These are phyloP conservation scores for Salvelinus alpinus DNA, from an alignment of 2,113 vertebrate genomes.

Conservation along the genomic window DNA sequence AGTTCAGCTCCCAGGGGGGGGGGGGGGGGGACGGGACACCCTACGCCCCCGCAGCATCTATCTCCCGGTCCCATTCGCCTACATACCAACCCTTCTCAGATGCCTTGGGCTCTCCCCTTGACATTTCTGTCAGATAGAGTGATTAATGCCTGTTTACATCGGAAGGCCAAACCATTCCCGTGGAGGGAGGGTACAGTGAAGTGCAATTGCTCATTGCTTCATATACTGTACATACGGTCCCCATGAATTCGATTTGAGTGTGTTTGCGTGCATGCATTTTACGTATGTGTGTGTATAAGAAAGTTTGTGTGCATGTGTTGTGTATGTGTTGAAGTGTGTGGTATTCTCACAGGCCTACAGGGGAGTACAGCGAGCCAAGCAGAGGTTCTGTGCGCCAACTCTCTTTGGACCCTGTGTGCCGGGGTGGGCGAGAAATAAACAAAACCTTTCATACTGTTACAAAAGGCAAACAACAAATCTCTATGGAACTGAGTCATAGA, in stretches of 20 bases:
- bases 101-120: constrained; percentile 67
- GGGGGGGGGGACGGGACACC: constrained; percentile 38
- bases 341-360: not conserved
- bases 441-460: constrained; percentile 43
- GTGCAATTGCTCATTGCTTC: not conserved
- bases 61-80: constrained; percentile 66
- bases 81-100: constrained; percentile 61
- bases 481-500: constrained; percentile 37
- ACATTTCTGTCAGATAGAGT: constrained; percentile 70
- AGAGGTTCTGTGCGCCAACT: constrained; percentile 17
- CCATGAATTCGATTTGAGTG: not conserved
- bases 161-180: constrained; percentile 69
- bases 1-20: constrained; percentile 65
- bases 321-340: not conserved
- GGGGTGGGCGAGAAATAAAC: constrained; percentile 40
- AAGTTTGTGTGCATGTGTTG: not conserved
- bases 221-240: not conserved
- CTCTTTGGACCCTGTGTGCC: constrained; percentile 21
- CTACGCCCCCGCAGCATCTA: constrained; percentile 71
- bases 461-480: constrained; percentile 29
- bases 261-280: constrained; percentile 5
- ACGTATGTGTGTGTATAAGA: not conserved
- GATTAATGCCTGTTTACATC: constrained; percentile 83
- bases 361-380: not conserved
- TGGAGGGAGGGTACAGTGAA: constrained; percentile 26